Percentiles rank a stretch among this genome's conserved stretches.
Evolutionary conservation across 2,113 vertebrate species (phyloP).

Genomic region (Laterallus jamaicensis): DNA sequence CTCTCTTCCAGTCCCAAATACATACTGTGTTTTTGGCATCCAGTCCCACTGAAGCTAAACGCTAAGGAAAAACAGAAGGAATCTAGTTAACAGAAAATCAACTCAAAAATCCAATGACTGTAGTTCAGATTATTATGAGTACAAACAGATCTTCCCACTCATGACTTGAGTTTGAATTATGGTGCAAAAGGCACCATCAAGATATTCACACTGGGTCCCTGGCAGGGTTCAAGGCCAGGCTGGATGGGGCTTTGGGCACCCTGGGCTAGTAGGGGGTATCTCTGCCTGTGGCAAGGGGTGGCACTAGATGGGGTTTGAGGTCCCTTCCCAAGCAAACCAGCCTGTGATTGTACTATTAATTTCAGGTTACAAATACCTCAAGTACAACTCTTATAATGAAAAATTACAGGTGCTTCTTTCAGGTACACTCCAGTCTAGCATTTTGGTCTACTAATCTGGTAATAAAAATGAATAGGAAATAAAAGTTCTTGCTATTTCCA

Average conservation of each 20-base stretch:
- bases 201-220: neutral
- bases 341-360: neutral
- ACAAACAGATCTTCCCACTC: neutral
- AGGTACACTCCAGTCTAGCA: neutral
- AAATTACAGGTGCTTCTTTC: neutral
- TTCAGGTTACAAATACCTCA: neutral
- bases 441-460: neutral
- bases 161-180: neutral
- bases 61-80: constrained; percentile 72
- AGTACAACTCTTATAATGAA: neutral
- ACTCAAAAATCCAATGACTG: neutral
- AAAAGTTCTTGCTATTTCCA: neutral
- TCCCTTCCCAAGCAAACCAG: too few species aligned
- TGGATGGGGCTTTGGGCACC: too few species aligned
- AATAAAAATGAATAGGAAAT: neutral
- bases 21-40: constrained; percentile 97
- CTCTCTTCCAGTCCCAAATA: constrained; percentile 96
- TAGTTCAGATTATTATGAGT: neutral
- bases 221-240: too few species aligned
- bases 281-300: too few species aligned
- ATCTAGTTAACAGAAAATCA: constrained; percentile 27
- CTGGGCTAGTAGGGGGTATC: too few species aligned
- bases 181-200: neutral
- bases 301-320: too few species aligned
- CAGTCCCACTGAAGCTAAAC: constrained; percentile 90